Evolutionary conservation across 2,113 vertebrate species (phyloP), one percentile per base, ranked within the genome.

Genomic region (Nibea coibor): DNA sequence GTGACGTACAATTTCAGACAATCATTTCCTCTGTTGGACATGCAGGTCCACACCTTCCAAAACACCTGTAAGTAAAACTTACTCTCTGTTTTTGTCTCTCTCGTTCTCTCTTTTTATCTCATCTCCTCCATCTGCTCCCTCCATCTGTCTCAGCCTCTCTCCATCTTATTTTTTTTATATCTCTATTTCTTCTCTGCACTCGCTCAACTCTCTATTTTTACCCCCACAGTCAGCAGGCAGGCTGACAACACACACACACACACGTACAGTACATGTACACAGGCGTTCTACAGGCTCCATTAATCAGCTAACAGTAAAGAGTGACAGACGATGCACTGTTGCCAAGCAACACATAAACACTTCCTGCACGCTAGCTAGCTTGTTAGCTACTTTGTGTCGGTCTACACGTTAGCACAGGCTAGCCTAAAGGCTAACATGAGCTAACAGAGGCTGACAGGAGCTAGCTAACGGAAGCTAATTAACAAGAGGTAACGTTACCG

Each of bases 31-130:
- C 92, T 99, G n/a, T 96, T 98, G 74, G 98, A 98, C 93, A 99
- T 99, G 97, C 97, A 99, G 90, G 96, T 99, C 88, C 97, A 98
- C 94, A 97, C 97, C 92, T 99, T 99, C 95, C 97, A 99, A 87
- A 99, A 97, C 72, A 96, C 95, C 91, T 98, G 98, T 99, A 93
- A 97, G 97, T 80, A 0, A 35, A 8, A 2, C 75, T 43, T 43
- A 3, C 53, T 15, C 2, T 62, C 9, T 51, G 15, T 63, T 8
- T 22, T 39, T 62, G 20, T 54, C 35, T 54, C 10, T 28, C 42
- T 31, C 20, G 15, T 19, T 59, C 12, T 51, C 39, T 61, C 5
- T 45, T 39, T 42, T 12, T 2, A 0, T 43, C 22, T 53, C n/a
- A 54, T 69, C 67, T 28, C 31, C 3, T 66, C 72, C 65, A 53